Evolutionary conservation across 2,113 vertebrate genomes (phyloP).

Genomic region (Reinhardtius hippoglossoides): DNA sequence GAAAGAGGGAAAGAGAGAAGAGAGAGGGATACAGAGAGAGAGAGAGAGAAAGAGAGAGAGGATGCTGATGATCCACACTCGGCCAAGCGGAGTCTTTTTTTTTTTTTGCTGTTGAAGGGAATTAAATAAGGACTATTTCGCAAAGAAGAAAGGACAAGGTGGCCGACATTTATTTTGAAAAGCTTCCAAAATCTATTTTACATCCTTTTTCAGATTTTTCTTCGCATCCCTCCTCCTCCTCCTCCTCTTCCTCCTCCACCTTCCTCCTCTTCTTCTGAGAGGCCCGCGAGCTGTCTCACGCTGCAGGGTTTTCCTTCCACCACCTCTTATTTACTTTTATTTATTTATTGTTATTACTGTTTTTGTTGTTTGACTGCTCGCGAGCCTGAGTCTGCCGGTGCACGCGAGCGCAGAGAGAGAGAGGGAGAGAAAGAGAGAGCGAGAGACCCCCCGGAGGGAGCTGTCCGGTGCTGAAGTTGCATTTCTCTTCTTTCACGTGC

Average conservation of each 20-base stretch:
- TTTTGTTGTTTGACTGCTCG: conserved; percentile 6
- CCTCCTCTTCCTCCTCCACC: conserved; percentile 32
- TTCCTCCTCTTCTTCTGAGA: conserved; percentile 46
- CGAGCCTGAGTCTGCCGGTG: conserved; percentile 14
- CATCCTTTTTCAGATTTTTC: conserved; percentile 17
- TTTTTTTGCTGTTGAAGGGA: conserved; percentile 32
- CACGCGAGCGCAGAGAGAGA: conserved; percentile 49
- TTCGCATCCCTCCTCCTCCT: conserved; percentile 42
- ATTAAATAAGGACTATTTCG: conserved; percentile 51
- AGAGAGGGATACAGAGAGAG: conserved; percentile 28
- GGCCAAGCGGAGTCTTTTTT: conserved; percentile 36
- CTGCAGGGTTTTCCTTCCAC: conserved; percentile 50
- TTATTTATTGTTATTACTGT: not conserved
- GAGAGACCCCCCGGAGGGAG: conserved; percentile 70
- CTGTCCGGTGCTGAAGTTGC: conserved; percentile 89
- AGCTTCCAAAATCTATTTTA: conserved; percentile 39
- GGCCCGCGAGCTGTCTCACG: conserved; percentile 22
- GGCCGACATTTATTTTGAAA: conserved; percentile 33
- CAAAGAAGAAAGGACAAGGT: conserved; percentile 27
- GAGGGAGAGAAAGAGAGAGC: not conserved
- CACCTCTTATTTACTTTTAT: conserved; percentile 11
- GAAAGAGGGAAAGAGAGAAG: conserved; percentile 20
- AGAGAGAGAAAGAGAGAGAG: conserved; percentile 51
- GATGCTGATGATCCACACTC: conserved; percentile 39
- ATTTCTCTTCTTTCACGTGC: conserved; percentile 62